Evolutionary conservation across 2,888 invertebrate genomes (phyloP).

Genomic region (Hirtodrosophila histrioides): DNA sequence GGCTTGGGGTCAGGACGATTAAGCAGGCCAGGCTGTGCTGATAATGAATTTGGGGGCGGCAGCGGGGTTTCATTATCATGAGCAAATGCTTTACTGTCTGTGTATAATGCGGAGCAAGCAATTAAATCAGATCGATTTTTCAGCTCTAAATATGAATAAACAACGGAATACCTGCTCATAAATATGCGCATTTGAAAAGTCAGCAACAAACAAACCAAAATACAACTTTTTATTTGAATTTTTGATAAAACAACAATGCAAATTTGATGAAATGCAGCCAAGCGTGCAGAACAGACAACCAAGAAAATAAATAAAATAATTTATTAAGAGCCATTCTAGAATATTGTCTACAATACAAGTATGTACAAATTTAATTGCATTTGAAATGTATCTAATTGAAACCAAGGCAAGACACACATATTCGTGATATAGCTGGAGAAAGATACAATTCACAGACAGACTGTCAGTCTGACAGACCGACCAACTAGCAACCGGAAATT

Average conservation of each 20-base stretch:
- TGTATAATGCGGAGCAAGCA: constrained; percentile 10
- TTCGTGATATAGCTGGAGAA: constrained; percentile 11
- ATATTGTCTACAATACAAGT: background rate
- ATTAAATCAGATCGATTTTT: constrained; percentile 12
- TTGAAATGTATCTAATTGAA: constrained; percentile 42
- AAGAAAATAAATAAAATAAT: constrained; percentile 13
- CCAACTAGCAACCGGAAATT: constrained; percentile 55
- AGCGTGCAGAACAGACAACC: constrained; percentile 15
- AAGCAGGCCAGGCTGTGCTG: constrained; percentile 3
- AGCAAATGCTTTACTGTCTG: constrained; percentile 2
- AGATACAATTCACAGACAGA: constrained; percentile 18
- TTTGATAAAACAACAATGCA: constrained; percentile 30
- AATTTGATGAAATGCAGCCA: constrained; percentile 26
- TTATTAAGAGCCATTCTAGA: constrained; percentile 1
- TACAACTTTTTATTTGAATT: constrained; percentile 5
- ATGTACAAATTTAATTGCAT: constrained; percentile 33
- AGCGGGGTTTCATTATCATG: constrained; percentile 31
- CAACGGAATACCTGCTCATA: constrained; percentile 15
- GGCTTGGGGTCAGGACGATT: constrained; percentile 21
- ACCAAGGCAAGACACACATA: constrained; percentile 25
- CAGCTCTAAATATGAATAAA: constrained; percentile 21
- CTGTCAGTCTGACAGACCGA: constrained; percentile 5
- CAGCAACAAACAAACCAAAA: constrained; percentile 9
- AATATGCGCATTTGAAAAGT: constrained; percentile 32
- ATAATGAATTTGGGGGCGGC: background rate